Evolutionary conservation across 2,113 vertebrate genomes (phyloP), one percentile per base, ranked within the genome.

Genomic region (Neodon shergylaensis): DNA sequence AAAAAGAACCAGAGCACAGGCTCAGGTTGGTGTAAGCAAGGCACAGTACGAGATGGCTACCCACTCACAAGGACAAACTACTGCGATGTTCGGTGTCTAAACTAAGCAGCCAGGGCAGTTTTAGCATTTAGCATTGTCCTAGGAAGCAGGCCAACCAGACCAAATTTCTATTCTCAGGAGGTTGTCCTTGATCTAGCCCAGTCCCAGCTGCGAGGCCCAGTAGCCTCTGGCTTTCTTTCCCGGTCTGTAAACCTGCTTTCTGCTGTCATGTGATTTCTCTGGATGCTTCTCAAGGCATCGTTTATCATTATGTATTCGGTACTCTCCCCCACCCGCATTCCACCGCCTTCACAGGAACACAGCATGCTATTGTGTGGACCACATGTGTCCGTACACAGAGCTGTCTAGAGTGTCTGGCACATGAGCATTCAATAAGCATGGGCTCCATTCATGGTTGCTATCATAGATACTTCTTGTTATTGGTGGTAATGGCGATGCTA

Each of bases 1-100:
- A 95, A 39, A 79, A 76, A 65, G 70, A 93, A 72, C 9, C 63
- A 79, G 58, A 77, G 92, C 63, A 65, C 74, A 88, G 54, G 52
- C n/a, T 61, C 61, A 61, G 49, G 36, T 81, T 52, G 77, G 10
- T 78, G 31, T 92, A 47, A 66, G 14, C 33, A 74, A 94, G 14
- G 33, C 22, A 5, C 74, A 39, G 2, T 66, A 8, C 61, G 24
- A 91, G 77, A 58, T 54, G 81, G 58, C 68, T 78, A n/a, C 63
- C 36, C 9, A 73, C 17, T 85, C 82, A 61, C 65, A 77, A 52
- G n/a, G 26, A 6, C 65, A 66, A 73, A 36, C 88, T 21, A 61
- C 77, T 8, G 76, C 4, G 21, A 19, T 93, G 31, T 91, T 65
- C 90, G 63, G 86, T 42, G 42, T 76, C 13, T 79, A 63, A 49